A percentile compares a stretch with the other conserved stretches of the same genome.
Evolutionary conservation across 2,888 invertebrate species (phyloP).

Genomic region (Cryptus armator): DNA sequence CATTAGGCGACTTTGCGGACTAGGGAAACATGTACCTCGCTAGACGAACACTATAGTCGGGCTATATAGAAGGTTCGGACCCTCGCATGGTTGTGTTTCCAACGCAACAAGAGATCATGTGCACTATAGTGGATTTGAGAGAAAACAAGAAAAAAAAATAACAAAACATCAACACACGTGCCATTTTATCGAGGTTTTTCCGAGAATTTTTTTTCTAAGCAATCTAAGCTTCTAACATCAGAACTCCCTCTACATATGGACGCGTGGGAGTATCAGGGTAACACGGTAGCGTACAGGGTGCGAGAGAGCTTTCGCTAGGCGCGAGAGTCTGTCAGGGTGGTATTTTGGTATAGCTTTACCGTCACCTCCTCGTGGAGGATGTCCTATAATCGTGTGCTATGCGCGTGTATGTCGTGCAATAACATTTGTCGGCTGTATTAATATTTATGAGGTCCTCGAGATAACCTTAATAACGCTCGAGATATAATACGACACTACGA

Average conservation of each 20-base stretch:
- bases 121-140: background rate
- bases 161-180: background rate
- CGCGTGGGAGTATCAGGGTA: slow-evolving; percentile 73
- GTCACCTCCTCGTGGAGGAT: background rate
- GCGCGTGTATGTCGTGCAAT: background rate
- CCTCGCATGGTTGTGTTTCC: slow-evolving; percentile 47
- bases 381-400: background rate
- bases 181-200: background rate
- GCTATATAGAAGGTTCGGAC: slow-evolving; percentile 49
- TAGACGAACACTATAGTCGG: slow-evolving; percentile 40
- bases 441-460: no score
- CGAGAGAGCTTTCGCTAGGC: slow-evolving; percentile 29
- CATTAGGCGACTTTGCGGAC: slow-evolving; percentile 73
- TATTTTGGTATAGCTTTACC: slow-evolving; percentile 6
- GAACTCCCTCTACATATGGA: slow-evolving; percentile 76
- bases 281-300: slow-evolving; percentile 61
- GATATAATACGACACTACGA: no score
- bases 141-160: background rate
- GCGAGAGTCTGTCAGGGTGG: background rate
- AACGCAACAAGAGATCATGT: background rate
- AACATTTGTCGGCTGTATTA: no score
- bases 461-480: no score
- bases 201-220: slow-evolving; percentile 57
- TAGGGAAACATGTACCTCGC: slow-evolving; percentile 72
- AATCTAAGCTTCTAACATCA: slow-evolving; percentile 61